Evolutionary conservation across 2,113 vertebrate genomes (phyloP).

Genomic region (Cygnus atratus): DNA sequence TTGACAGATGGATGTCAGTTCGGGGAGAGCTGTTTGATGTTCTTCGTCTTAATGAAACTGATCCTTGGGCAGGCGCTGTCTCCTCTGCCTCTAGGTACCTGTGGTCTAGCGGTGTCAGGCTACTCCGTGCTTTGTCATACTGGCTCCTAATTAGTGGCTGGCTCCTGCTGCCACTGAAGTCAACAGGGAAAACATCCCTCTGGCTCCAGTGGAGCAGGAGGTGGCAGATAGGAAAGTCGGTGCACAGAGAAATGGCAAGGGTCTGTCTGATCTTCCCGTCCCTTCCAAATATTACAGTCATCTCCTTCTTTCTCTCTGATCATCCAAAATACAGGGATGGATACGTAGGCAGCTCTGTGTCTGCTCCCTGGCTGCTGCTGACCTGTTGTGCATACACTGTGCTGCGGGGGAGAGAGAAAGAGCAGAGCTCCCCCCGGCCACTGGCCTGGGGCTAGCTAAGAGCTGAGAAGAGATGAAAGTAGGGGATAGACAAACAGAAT

Average conservation of each 20-base stretch:
- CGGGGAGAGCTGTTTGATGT: conserved; percentile 32
- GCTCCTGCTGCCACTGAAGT: conserved; percentile 25
- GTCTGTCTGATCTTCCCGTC: not conserved
- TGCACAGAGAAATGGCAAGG: not conserved
- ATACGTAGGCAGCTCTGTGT: not conserved
- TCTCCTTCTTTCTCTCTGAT: not conserved
- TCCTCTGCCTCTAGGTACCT: conserved; percentile 36
- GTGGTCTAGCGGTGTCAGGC: conserved; percentile 29
- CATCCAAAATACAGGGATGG: not conserved
- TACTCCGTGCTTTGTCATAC: conserved; percentile 53
- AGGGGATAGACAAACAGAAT: not conserved
- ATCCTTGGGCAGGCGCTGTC: conserved; percentile 25
- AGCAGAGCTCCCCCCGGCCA: too few relatives aligned
- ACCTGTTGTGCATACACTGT: not conserved
- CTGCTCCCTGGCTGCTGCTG: not conserved
- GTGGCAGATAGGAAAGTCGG: not conserved
- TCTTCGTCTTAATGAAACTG: conserved; percentile 65
- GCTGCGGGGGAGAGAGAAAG: not conserved
- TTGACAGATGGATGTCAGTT: conserved; percentile 68
- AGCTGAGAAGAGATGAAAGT: not conserved
- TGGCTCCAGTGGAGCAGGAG: not conserved
- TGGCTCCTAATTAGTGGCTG: conserved; percentile 65
- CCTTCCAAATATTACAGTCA: not conserved
- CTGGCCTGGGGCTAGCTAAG: not conserved
- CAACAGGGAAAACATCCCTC: conserved; percentile 37